Percentiles rank a stretch among this genome's conserved stretches.
Evolutionary conservation across 2,888 invertebrate genomes (phyloP).

Genomic region (Dolichomitus sp.): DNA sequence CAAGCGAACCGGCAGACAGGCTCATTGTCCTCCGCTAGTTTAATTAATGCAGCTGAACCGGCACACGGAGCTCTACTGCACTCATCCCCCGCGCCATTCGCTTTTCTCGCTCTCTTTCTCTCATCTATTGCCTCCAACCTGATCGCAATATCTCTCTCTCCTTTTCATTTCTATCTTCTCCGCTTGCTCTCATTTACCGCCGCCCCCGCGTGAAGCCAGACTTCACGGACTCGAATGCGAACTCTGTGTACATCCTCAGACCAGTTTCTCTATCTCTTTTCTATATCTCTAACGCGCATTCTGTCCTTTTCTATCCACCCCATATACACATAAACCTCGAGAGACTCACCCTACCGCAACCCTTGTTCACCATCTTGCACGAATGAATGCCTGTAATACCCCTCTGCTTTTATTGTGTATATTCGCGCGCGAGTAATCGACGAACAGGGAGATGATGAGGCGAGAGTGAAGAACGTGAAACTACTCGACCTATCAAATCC

Average conservation of each 20-base stretch:
- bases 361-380: constrained; percentile 43
- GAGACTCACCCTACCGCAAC: constrained; percentile 40
- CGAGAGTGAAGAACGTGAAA: constrained; percentile 18
- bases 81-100: constrained; percentile 75
- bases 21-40: constrained; percentile 85
- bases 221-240: constrained; percentile 58
- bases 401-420: constrained; percentile 39
- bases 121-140: constrained; percentile 67
- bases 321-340: constrained; percentile 14
- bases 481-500: constrained; percentile 32
- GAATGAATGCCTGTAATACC: constrained; percentile 59
- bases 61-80: constrained; percentile 75
- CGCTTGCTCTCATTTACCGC: constrained; percentile 58
- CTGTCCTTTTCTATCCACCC: constrained; percentile 28
- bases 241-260: constrained; percentile 53
- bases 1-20: constrained; percentile 78
- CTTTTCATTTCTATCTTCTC: constrained; percentile 53
- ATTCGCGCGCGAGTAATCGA: constrained; percentile 52
- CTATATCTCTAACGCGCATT: constrained; percentile 19
- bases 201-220: constrained; percentile 51
- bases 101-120: constrained; percentile 52
- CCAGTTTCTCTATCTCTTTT: constrained; percentile 31
- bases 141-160: constrained; percentile 61
- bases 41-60: constrained; percentile 85
- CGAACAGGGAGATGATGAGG: constrained; percentile 48